Evolutionary conservation across 2,797 vertebrate species (phyloP).

Genomic region (Myotis planiceps): DNA sequence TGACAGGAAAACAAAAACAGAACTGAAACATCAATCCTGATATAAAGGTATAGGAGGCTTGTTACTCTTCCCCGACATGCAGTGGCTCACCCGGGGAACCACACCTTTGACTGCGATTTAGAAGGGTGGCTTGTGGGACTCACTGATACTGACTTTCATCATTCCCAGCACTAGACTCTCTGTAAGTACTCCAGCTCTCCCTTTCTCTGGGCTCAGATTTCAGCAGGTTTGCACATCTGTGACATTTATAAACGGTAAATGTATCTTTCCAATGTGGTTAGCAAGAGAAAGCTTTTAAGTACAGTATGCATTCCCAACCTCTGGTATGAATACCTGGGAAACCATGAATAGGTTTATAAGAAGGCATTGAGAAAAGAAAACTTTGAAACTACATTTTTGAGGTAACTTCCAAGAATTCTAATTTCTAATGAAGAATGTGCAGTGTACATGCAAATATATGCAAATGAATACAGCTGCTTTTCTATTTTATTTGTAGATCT

Average conservation of each 20-base stretch:
- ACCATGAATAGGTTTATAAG: background rate
- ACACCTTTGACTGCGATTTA: background rate
- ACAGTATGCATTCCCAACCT: background rate
- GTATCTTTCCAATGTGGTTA: background rate
- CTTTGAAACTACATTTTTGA: background rate
- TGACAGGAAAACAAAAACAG: background rate
- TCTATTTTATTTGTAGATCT: constrained; percentile 21
- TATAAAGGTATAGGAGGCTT: background rate
- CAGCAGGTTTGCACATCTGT: background rate
- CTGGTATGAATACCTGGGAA: background rate
- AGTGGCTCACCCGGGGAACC: background rate
- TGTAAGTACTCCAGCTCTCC: background rate
- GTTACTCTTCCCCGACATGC: background rate
- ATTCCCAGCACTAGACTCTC: background rate
- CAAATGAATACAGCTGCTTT: constrained; percentile 34
- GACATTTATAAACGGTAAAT: background rate
- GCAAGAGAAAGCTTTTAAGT: constrained; percentile 18
- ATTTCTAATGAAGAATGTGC: background rate
- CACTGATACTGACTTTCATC: background rate
- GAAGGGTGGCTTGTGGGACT: background rate
- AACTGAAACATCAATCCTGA: background rate
- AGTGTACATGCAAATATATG: constrained; percentile 17
- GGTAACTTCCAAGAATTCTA: constrained; percentile 34
- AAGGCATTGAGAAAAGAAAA: background rate
- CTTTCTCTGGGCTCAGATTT: background rate